Evolutionary conservation across 2,113 vertebrate species (phyloP).

Genomic region (Nothobranchius furzeri): DNA sequence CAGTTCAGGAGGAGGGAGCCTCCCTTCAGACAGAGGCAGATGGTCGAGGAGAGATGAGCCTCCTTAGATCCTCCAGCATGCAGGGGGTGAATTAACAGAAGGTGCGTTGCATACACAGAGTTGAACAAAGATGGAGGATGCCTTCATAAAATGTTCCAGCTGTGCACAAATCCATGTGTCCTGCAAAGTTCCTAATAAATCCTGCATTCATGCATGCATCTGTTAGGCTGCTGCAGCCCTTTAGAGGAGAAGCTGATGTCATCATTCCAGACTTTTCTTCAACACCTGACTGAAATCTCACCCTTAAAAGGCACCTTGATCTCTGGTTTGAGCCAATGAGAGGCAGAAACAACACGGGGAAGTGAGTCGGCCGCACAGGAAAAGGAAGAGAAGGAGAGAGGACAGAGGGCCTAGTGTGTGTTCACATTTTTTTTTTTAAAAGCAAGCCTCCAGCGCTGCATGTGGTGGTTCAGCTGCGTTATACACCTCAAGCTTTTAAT

Average conservation of each 20-base stretch:
- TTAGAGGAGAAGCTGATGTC: neutral
- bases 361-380: slow-evolving; percentile 60
- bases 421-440: slow-evolving; percentile 15
- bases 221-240: neutral
- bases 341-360: slow-evolving; percentile 42
- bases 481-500: slow-evolving; percentile 31
- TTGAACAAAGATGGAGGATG: neutral
- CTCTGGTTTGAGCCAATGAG: slow-evolving; percentile 39
- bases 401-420: slow-evolving; percentile 39
- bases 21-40: slow-evolving; percentile 64
- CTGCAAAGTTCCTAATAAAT: no score
- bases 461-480: slow-evolving; percentile 42
- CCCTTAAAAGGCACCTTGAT: slow-evolving; percentile 65
- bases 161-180: neutral
- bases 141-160: neutral
- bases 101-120: slow-evolving; percentile 34
- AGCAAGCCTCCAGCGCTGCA: slow-evolving; percentile 7
- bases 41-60: slow-evolving; percentile 63
- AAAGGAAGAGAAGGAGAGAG: slow-evolving; percentile 42
- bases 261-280: neutral
- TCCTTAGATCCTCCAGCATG: slow-evolving; percentile 29
- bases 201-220: no score
- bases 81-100: slow-evolving; percentile 28
- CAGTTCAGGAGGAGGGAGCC: slow-evolving; percentile 28
- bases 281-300: slow-evolving; percentile 32